phyloP scores from a whole-genome alignment of 1,140 invertebrate genomes.

The Diabrotica virgifera region DNA sequence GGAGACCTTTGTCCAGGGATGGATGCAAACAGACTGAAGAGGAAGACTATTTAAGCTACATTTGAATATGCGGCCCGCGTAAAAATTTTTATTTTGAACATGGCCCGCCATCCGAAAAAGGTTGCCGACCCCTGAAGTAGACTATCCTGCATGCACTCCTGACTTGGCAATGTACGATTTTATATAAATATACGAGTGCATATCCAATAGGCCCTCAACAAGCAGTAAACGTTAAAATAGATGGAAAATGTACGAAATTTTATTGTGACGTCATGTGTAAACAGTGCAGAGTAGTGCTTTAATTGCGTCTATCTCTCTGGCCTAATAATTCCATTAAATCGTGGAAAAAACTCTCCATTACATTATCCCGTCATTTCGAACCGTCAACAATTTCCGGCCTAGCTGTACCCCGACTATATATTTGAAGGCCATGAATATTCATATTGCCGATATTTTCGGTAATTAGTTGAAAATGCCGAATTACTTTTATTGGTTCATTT shows the following conservation, averaged over 20 bases:
- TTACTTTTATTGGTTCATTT: slow-evolving; percentile 14
- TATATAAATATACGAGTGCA: no score
- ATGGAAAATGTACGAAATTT: neutral
- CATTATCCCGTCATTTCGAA: neutral
- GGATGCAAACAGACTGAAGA: no score
- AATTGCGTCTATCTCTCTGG: neutral
- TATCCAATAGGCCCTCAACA: no score
- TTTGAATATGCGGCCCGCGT: no score
- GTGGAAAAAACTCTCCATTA: neutral
- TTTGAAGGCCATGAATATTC: slow-evolving; percentile 5
- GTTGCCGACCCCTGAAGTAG: no score
- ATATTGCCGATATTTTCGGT: neutral
- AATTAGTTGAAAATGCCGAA: slow-evolving; percentile 9
- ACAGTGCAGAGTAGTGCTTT: neutral
- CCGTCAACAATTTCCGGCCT: neutral
- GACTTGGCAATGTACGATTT: no score
- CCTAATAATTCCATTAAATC: slow-evolving; percentile 3
- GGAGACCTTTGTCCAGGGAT: no score
- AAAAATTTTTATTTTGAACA: no score
- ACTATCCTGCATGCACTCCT: no score
- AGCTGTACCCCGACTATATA: neutral
- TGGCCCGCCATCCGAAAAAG: no score
- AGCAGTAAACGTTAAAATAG: no score
- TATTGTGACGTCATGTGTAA: neutral
- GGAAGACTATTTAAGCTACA: no score